Evolutionary conservation across 2,797 vertebrate genomes (phyloP).

Genomic region (Trachurus trachurus): DNA sequence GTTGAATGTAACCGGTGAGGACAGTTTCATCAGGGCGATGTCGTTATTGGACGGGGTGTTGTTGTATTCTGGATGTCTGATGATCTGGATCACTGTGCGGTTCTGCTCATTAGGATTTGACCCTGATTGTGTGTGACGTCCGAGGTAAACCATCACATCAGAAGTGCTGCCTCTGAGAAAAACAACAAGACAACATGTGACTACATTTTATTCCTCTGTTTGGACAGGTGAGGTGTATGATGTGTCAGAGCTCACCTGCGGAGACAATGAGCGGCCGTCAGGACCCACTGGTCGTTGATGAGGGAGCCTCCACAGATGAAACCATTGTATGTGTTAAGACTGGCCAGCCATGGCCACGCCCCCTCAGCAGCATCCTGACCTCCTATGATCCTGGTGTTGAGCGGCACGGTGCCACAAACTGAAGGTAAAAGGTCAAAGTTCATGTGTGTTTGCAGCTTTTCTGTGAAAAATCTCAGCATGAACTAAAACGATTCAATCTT

Average conservation of each 20-base stretch:
- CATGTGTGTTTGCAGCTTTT: no score
- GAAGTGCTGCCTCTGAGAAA: background rate
- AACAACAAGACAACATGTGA: no score
- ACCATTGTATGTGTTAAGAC: background rate
- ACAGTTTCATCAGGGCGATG: no score
- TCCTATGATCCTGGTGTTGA: constrained; percentile 78
- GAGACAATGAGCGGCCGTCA: constrained; percentile 80
- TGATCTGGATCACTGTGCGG: no score
- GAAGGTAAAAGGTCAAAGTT: background rate
- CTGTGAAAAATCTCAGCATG: no score
- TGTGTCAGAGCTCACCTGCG: constrained; percentile 27
- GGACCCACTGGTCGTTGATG: constrained; percentile 73
- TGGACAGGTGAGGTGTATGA: background rate
- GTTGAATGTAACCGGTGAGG: constrained; percentile 42
- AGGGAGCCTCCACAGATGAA: constrained; percentile 79
- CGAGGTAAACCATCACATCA: rapidly evolving
- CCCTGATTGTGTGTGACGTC: no score
- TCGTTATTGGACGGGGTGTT: no score
- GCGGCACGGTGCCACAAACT: constrained; percentile 25
- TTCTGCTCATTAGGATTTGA: no score
- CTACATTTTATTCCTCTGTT: no score
- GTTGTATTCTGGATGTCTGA: no score
- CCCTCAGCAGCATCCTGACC: constrained; percentile 41
- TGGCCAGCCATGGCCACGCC: constrained; percentile 82
- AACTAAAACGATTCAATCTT: no score